Evolutionary conservation across 2,888 invertebrate species (phyloP).

Genomic region (Eutolmus rufibarbis): DNA sequence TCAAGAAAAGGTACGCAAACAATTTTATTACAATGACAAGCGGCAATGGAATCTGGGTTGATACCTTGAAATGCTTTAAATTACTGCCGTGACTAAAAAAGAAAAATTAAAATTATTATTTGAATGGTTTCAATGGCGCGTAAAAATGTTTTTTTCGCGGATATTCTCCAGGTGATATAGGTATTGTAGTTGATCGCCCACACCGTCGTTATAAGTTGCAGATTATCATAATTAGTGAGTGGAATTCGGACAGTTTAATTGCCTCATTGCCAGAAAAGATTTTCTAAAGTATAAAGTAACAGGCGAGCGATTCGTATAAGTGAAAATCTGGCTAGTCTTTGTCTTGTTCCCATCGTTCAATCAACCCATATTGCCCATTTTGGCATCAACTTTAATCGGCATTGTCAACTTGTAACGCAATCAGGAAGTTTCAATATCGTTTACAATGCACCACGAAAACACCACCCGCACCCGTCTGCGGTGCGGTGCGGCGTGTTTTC

Average conservation of each 20-base stretch:
- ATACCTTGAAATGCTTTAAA: background rate
- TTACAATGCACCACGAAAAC: slow-evolving; percentile 35
- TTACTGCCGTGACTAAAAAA: background rate
- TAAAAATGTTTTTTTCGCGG: background rate
- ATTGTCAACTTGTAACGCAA: slow-evolving; percentile 41
- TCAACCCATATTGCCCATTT: slow-evolving; percentile 8
- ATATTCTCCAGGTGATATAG: background rate
- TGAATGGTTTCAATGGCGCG: background rate
- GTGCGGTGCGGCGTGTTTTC: background rate
- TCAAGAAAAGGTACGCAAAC: background rate
- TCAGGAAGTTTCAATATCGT: slow-evolving; percentile 42
- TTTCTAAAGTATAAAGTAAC: background rate
- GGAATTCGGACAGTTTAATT: background rate
- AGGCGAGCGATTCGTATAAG: background rate
- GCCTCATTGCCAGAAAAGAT: background rate
- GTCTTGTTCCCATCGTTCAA: slow-evolving; percentile 3
- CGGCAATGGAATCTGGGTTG: background rate
- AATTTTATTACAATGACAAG: background rate
- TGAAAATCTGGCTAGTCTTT: background rate
- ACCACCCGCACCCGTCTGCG: background rate
- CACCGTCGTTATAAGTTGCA: background rate
- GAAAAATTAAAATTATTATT: background rate
- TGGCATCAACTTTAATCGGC: slow-evolving; percentile 18
- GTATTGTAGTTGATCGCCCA: background rate
- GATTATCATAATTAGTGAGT: background rate